Conservation (phyloP, 2,888 invertebrate species). For the Mechanitis messenoides region DNA sequence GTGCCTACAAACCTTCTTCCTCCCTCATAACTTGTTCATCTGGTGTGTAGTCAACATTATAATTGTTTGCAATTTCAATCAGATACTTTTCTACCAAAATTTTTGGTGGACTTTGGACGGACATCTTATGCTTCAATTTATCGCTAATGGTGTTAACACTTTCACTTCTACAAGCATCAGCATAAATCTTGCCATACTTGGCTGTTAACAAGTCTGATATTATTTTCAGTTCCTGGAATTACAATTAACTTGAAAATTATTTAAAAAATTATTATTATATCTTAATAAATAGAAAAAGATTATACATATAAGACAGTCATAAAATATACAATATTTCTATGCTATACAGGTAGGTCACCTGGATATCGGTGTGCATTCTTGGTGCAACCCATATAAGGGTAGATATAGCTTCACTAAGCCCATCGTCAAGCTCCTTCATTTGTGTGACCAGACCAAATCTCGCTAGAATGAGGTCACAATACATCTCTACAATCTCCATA, state of each 20-base stretch:
- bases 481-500: slow-evolving; percentile 99
- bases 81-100: slow-evolving; percentile 94
- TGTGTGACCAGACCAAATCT: slow-evolving; percentile 97
- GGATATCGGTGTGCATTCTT: slow-evolving; percentile 89
- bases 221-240: slow-evolving; percentile 80
- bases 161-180: slow-evolving; percentile 90
- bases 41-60: slow-evolving; percentile 95
- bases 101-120: slow-evolving; percentile 96
- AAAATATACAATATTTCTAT: not conserved
- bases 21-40: slow-evolving; percentile 94
- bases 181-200: slow-evolving; percentile 96
- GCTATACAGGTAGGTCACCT: slow-evolving; percentile 56
- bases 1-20: slow-evolving; percentile 69
- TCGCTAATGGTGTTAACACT: slow-evolving; percentile 88
- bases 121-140: slow-evolving; percentile 94
- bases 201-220: slow-evolving; percentile 91
- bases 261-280: not conserved
- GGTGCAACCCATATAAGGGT: slow-evolving; percentile 98
- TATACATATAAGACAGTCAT: no score
- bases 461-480: slow-evolving; percentile 96
- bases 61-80: slow-evolving; percentile 97
- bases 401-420: slow-evolving; percentile 95
- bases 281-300: no score
- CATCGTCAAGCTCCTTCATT: slow-evolving; percentile 97
- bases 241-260: not conserved